Base-by-base conservation (phyloP, 2,113 vertebrate species). In the Paradoxurus hermaphroditus region DNA sequence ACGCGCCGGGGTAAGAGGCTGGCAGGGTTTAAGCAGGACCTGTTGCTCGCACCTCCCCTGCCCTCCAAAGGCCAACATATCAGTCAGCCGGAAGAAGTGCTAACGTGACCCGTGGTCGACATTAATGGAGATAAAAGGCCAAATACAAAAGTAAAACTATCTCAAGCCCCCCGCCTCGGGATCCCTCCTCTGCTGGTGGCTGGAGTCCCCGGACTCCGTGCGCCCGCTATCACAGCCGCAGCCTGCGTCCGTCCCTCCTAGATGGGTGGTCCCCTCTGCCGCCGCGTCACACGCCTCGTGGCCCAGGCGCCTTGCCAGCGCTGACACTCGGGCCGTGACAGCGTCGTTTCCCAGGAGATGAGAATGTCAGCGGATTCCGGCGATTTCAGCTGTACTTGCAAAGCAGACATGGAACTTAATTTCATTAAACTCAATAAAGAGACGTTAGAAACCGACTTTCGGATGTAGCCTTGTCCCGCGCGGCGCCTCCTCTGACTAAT, bases 191-290 rank as follows among this genome's bases (percentile, higher is more conserved):
- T 31, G 68, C 15, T 49, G 39, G 25, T 9, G 62, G 29, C 16
- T 15, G 0, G 3, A 4, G 21, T 29, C 36, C 62, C 4, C 0
- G 5, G 21, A 16, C 12, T 27, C 15, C 0, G 6, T 14, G 44
- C 13, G 7, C 7, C 44, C 51, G 5, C 4, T 23, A 10, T 36
- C 67, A 29, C 25, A 41, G 34, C 18, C 19, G 31, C 7, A 5
- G 12, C 18, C 67, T 1, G 36, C 4, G 44, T 46, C 27, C 16
- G 1, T 27, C 31, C 39, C 7, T 59, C 56, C 56, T 23, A 0
- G 23, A 12, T 39, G 11, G 4, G 13, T 14, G 14, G 44, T 10
- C 3, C 13, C 25, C 19, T 39, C 12, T 16, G 11, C 23, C 68
- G 44, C 12, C 23, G 34, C 18, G 4, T 53, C 7, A 41, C 23